Evolutionary conservation across 2,113 vertebrate species (phyloP).

Genomic region (Platysternon megacephalum): DNA sequence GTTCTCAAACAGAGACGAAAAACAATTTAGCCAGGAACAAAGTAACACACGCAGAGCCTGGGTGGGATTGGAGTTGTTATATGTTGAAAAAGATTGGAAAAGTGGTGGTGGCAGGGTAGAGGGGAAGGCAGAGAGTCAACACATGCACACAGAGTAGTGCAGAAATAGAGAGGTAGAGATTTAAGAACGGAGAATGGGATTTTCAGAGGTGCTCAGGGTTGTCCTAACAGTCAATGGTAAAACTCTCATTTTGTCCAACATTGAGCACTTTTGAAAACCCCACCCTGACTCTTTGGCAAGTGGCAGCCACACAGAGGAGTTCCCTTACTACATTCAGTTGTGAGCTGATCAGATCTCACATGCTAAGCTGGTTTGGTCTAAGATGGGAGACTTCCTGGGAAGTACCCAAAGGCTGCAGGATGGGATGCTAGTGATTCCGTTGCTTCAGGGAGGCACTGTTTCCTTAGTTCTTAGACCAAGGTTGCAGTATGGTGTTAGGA

Average conservation of each 20-base stretch:
- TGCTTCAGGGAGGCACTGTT: neutral
- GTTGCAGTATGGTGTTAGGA: neutral
- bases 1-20: accelerated
- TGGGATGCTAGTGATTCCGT: neutral
- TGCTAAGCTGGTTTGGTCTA: neutral
- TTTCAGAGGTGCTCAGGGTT: neutral
- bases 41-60: neutral
- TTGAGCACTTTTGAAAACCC: neutral
- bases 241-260: neutral
- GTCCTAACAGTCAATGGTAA: neutral
- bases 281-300: neutral
- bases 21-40: neutral
- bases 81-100: neutral
- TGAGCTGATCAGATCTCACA: neutral
- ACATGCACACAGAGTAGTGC: neutral
- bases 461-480: neutral
- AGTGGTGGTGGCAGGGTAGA: neutral
- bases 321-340: neutral
- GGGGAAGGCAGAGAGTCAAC: neutral
- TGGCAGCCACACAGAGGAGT: neutral
- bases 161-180: neutral
- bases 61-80: neutral
- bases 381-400: neutral
- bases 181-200: neutral
- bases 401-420: neutral